Conservation (phyloP, 2,797 vertebrate species). For the Brachyalestes nurse region DNA sequence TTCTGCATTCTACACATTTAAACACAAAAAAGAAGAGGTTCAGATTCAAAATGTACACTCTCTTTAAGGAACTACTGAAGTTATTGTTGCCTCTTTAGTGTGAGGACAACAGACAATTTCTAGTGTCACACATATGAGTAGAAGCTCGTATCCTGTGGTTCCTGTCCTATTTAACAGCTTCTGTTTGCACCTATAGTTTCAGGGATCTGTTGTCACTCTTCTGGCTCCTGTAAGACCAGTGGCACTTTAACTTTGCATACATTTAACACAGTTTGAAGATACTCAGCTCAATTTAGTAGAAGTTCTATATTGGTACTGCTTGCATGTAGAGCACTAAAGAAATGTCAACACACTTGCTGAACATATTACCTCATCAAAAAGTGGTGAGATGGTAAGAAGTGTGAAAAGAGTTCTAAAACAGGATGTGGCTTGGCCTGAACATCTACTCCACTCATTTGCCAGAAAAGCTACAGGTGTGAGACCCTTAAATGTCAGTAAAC, state of each 20-base stretch:
- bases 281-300: not conserved
- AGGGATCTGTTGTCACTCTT: not conserved
- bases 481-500: no score
- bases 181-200: not conserved
- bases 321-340: not conserved
- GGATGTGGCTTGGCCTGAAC: slow-evolving; percentile 38
- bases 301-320: not conserved
- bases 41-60: not conserved
- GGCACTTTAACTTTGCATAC: not conserved
- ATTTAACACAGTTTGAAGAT: not conserved
- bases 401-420: slow-evolving; percentile 7
- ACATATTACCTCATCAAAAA: not conserved
- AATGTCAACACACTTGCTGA: not conserved
- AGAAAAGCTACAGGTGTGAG: not conserved
- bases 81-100: not conserved
- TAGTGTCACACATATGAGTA: not conserved
- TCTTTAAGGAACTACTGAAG: not conserved
- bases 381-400: not conserved
- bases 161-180: not conserved
- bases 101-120: not conserved
- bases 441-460: slow-evolving; percentile 17
- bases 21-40: not conserved
- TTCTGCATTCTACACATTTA: not conserved
- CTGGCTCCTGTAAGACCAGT: not conserved
- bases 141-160: not conserved